Base-by-base conservation (phyloP, 2,797 vertebrate genomes). In the Eremophila alpestris region DNA sequence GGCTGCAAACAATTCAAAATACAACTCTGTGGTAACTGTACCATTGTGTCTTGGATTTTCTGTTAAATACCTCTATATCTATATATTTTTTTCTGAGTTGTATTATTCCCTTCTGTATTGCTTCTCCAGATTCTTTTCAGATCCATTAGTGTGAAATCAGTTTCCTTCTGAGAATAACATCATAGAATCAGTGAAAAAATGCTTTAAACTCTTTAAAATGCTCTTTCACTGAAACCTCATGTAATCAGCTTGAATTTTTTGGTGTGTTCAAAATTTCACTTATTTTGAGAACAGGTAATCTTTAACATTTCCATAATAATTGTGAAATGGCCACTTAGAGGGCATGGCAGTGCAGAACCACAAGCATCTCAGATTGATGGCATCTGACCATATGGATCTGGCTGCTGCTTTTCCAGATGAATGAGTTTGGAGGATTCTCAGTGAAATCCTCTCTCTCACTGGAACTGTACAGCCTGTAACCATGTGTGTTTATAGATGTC, bases 391-490 rank as follows among this genome's bases (percentile, higher is more conserved):
- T 46, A 34, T 74, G 88, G 69, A 14, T 79, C 6, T 55, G 58
- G 45, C 51, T 86, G 51, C 52, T 86, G 3, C 83, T 88, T 94
- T 79, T 78, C 55, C 67, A 95, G 60, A 78, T 41, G 63, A 90
- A 43, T 81, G 65, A 30, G 76, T 78, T 75, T 69, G 27, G 59
- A 79, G 45, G 48, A 26, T 80, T 93, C n/a, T 70, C 29, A 19
- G 60, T 80, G 51, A 82, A 52, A 46, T 74, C 78, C 54, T 54
- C 30, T 83, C 49, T 81, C 49, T 90, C 54, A 2, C 65, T 90
- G 62, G 63, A 79, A 29, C 70, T 65, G 64, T 32, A 63, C 67
- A 76, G 36, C 15, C 85, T 91, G 77, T 96, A 84, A 90, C 84
- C 36, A 2, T 82, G 49, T 67, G 73, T 90, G 80, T 74, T 85